These are phyloP conservation scores for Ligdia adustata DNA, from an alignment of 2,888 invertebrate genomes.

Conservation along the genomic window DNA sequence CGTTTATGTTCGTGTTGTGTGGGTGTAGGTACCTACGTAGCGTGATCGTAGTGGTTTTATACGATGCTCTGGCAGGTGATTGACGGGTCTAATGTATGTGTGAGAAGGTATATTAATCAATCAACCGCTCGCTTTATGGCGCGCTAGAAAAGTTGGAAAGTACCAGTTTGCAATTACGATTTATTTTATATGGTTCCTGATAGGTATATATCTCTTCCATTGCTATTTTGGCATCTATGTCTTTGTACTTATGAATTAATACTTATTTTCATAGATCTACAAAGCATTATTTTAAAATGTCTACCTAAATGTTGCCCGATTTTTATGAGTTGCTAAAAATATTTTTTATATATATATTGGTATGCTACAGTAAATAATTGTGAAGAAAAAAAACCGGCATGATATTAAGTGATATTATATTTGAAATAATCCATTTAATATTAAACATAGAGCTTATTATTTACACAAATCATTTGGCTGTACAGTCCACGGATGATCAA, in stretches of 20 bases:
- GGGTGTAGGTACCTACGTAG: constrained; percentile 59
- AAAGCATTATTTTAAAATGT: too few relatives aligned
- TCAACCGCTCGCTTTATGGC: constrained; percentile 67
- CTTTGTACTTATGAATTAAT: too few relatives aligned
- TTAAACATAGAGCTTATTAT: constrained; percentile 79
- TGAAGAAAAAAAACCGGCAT: constrained; percentile 52
- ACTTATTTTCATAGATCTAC: too few relatives aligned
- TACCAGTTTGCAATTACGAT: constrained; percentile 52
- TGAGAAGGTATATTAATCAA: constrained; percentile 71
- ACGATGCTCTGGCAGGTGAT: constrained; percentile 60
- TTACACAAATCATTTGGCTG: constrained; percentile 80
- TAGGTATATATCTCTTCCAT: too few relatives aligned
- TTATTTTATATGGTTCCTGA: constrained; percentile 53
- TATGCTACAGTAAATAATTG: too few relatives aligned
- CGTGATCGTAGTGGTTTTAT: constrained; percentile 69
- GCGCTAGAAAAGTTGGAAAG: constrained; percentile 55
- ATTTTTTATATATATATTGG: too few relatives aligned
- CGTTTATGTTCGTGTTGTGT: constrained; percentile 58
- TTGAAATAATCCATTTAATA: constrained; percentile 78
- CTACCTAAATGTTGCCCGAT: too few relatives aligned
- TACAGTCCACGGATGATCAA: constrained; percentile 61
- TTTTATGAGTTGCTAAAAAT: too few relatives aligned
- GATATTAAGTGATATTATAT: constrained; percentile 77
- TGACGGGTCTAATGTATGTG: constrained; percentile 73
- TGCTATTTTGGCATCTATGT: too few relatives aligned